Evolutionary conservation across 1,140 invertebrate genomes (phyloP).

Genomic region (Leguminivora glycinivorella): DNA sequence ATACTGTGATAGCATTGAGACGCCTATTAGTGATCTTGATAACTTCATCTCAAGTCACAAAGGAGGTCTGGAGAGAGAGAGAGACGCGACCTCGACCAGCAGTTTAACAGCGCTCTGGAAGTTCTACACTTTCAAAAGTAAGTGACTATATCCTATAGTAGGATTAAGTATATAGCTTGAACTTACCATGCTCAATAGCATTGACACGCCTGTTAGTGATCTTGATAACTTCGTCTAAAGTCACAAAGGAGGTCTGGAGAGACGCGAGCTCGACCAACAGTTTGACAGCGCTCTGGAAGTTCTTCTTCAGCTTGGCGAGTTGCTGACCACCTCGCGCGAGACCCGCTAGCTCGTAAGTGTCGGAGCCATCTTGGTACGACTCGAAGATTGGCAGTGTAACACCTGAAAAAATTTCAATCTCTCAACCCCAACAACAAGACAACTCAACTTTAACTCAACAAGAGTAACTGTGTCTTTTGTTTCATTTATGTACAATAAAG

Average conservation of each 20-base stretch:
- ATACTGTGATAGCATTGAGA: constrained; percentile 99
- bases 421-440: too few species aligned
- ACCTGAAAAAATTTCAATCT: constrained; percentile 80
- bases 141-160: too few species aligned
- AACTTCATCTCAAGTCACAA: constrained; percentile 97
- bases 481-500: too few species aligned
- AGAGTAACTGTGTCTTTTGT: too few species aligned
- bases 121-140: too few species aligned
- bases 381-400: constrained; percentile 98
- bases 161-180: not conserved
- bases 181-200: constrained; percentile 97
- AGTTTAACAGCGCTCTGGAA: constrained; percentile 95
- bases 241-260: constrained; percentile 97
- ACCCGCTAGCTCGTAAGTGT: constrained; percentile 96
- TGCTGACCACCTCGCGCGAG: constrained; percentile 96
- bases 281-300: constrained; percentile 95
- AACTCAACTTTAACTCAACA: too few species aligned
- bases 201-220: constrained; percentile 99
- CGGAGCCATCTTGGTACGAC: constrained; percentile 95
- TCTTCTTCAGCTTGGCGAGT: constrained; percentile 96
- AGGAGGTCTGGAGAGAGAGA: constrained; percentile 97
- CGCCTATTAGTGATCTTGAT: constrained; percentile 98
- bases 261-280: constrained; percentile 97
- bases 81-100: constrained; percentile 96
- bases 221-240: constrained; percentile 98